phyloP scores from a whole-genome alignment of 2,797 vertebrate species.

The Furcifer pardalis region DNA sequence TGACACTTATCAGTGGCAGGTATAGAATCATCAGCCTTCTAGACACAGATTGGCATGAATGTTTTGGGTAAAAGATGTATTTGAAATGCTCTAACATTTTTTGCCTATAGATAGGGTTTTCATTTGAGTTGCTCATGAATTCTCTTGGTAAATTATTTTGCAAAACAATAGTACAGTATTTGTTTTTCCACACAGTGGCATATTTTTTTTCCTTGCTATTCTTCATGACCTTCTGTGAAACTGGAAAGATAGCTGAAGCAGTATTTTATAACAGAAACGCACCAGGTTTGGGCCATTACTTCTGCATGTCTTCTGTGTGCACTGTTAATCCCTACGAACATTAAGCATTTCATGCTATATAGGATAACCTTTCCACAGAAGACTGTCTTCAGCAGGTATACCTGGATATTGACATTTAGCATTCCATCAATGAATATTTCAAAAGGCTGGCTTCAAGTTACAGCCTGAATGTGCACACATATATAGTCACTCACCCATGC shows the following conservation, averaged over 20 bases:
- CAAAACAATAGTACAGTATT: too few relatives aligned
- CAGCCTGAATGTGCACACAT: not conserved
- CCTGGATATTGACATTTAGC: not conserved
- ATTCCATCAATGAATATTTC: conserved; percentile 49
- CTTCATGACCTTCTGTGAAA: not conserved
- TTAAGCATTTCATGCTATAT: not conserved
- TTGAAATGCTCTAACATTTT: not conserved
- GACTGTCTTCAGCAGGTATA: not conserved
- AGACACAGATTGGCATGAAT: not conserved
- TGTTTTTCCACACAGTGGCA: not conserved
- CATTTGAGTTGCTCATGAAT: not conserved
- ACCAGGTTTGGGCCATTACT: not conserved
- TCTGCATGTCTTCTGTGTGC: not conserved
- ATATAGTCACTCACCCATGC: not conserved
- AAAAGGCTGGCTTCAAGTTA: conserved; percentile 30
- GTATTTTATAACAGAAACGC: not conserved
- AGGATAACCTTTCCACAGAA: not conserved
- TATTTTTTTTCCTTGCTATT: not conserved
- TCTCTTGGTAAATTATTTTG: not conserved
- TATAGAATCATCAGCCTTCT: not conserved
- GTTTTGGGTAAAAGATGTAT: not conserved
- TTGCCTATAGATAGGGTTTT: not conserved
- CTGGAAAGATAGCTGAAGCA: conserved; percentile 7
- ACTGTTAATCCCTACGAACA: not conserved
- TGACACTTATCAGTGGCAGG: not conserved